Conservation (phyloP, 1,140 invertebrate genomes). For the Brachystomella parvula region DNA sequence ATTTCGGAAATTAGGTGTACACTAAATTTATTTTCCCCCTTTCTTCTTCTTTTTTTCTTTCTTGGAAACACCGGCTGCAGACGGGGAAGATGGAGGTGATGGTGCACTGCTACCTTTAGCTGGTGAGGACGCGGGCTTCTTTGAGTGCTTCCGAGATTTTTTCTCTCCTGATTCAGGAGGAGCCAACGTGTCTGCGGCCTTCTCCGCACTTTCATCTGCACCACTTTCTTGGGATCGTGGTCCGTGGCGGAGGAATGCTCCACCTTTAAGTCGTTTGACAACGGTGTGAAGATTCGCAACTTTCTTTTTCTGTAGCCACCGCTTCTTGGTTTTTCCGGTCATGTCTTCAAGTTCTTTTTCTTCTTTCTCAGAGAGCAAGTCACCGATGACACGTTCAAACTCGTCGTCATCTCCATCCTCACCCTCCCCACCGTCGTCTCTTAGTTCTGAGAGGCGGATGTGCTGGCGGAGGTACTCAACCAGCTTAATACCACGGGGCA, state of each 20-base stretch:
- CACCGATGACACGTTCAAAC: slow-evolving; percentile 19
- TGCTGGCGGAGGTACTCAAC: background rate
- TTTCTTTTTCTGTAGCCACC: background rate
- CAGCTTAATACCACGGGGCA: background rate
- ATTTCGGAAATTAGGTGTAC: no score
- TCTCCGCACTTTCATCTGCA: background rate
- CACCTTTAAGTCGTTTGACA: slow-evolving; percentile 12
- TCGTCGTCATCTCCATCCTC: slow-evolving; percentile 15
- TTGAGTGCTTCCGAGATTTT: background rate
- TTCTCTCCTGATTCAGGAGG: background rate
- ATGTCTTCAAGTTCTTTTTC: background rate
- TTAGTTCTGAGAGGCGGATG: no score
- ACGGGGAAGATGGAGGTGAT: background rate
- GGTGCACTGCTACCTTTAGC: background rate
- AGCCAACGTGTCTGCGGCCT: background rate
- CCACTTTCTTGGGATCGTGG: background rate
- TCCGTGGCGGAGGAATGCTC: slow-evolving; percentile 3
- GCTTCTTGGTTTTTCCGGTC: background rate
- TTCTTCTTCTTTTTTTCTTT: background rate
- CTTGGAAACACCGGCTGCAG: background rate
- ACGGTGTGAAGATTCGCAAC: background rate
- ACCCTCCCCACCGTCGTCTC: background rate
- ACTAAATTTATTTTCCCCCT: background rate
- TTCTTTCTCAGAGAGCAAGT: slow-evolving; percentile 7
- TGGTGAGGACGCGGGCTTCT: background rate